phyloP scores from a whole-genome alignment of 2,113 vertebrate species.

The Nothocercus nigrocapillus region DNA sequence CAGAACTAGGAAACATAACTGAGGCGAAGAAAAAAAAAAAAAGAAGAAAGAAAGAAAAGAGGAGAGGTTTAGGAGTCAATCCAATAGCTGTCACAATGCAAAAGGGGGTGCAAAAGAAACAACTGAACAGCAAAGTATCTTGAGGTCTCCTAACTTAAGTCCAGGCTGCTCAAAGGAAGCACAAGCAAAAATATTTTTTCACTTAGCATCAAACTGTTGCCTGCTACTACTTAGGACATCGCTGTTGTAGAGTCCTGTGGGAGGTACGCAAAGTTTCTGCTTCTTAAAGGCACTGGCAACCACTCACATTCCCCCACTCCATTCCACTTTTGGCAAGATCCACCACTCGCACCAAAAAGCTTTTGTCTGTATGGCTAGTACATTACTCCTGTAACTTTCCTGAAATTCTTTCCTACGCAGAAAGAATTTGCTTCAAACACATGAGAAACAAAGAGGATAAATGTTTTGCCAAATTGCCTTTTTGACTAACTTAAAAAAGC shows the following conservation, averaged over 20 bases:
- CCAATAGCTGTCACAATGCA: background rate
- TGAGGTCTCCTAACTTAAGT: background rate
- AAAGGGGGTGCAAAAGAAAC: background rate
- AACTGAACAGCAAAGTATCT: background rate
- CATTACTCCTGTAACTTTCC: background rate
- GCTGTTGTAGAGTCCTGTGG: background rate
- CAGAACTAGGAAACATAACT: background rate
- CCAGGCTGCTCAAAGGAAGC: background rate
- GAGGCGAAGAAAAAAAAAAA: background rate
- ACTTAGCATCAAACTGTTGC: background rate
- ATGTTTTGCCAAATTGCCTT: background rate
- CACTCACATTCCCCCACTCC: background rate
- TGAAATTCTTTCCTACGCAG: slow-evolving; percentile 6
- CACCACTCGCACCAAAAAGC: background rate
- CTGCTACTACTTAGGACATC: background rate
- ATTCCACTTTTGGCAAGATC: background rate
- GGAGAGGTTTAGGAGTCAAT: background rate
- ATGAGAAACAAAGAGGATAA: background rate
- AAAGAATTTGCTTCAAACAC: background rate
- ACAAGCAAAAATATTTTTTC: background rate
- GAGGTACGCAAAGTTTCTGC: background rate
- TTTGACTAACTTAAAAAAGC: background rate
- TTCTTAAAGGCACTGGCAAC: background rate
- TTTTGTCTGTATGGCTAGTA: background rate
- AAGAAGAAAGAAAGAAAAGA: no score